Conservation (phyloP, 1,140 invertebrate species). For the Meloidogyne floridensis region DNA sequence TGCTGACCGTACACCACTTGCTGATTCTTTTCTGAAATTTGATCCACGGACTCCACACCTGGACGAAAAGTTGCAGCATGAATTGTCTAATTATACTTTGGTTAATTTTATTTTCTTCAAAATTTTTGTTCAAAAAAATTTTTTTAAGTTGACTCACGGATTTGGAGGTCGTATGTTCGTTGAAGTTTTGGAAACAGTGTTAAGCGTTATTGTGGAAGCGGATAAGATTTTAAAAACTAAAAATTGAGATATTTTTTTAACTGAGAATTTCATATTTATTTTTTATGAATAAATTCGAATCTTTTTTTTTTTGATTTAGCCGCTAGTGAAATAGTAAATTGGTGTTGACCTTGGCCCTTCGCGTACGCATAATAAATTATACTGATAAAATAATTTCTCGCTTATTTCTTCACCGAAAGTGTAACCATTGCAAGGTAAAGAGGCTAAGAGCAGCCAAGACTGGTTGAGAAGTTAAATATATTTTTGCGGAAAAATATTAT, state of each 20-base stretch:
- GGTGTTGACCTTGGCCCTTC: neutral
- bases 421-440: neutral
- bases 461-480: neutral
- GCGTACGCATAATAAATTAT: neutral
- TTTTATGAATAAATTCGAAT: too few species aligned
- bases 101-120: neutral
- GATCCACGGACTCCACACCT: neutral
- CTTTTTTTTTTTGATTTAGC: too few species aligned
- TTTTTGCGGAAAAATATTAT: neutral
- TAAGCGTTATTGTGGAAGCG: conserved; percentile 10
- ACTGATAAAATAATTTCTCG: neutral
- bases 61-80: neutral
- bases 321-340: too few species aligned
- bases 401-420: neutral
- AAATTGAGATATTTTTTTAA: too few species aligned
- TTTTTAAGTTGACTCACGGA: conserved; percentile 15
- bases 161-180: conserved; percentile 10
- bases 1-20: neutral
- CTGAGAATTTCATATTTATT: too few species aligned
- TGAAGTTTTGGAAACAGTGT: conserved; percentile 14
- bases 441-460: neutral
- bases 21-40: neutral
- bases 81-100: conserved; percentile 13
- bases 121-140: too few species aligned
- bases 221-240: neutral